These are phyloP conservation scores for Neria commutata DNA, from an alignment of 2,888 invertebrate genomes.

Conservation along the genomic window DNA sequence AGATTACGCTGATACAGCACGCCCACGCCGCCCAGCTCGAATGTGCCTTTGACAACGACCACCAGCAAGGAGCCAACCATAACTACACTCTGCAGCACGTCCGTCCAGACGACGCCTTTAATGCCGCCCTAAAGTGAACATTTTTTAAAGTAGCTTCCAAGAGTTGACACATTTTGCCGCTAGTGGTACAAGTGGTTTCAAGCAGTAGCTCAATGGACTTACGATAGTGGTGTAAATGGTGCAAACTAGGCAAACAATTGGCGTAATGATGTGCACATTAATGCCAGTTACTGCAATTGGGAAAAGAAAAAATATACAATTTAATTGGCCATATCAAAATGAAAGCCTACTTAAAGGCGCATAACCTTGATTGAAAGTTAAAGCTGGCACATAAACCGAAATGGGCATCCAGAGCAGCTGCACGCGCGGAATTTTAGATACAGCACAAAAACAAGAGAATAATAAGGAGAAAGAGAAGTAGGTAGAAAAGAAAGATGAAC, in stretches of 20 bases:
- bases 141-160: background rate
- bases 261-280: slow-evolving; percentile 77
- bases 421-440: background rate
- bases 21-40: slow-evolving; percentile 72
- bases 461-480: background rate
- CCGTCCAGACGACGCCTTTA: slow-evolving; percentile 82
- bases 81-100: slow-evolving; percentile 76
- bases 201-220: too few relatives aligned
- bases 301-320: background rate
- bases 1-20: slow-evolving; percentile 71
- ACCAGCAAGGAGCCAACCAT: slow-evolving; percentile 77
- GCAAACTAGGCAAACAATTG: slow-evolving; percentile 75
- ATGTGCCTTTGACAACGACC: slow-evolving; percentile 74
- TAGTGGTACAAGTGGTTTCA: too few relatives aligned
- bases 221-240: slow-evolving; percentile 89
- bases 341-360: background rate
- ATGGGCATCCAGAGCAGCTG: slow-evolving; percentile 54
- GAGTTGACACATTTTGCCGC: too few relatives aligned
- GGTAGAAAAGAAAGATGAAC: background rate
- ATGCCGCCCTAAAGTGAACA: slow-evolving; percentile 69
- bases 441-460: background rate
- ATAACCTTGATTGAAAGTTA: slow-evolving; percentile 79
- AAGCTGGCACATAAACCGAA: slow-evolving; percentile 73
- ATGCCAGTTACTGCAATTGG: slow-evolving; percentile 65
- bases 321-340: background rate